Evolutionary conservation across 1,140 invertebrate species (phyloP), one percentile per base, ranked within the genome.

Genomic region (Leptinotarsa defecta): DNA sequence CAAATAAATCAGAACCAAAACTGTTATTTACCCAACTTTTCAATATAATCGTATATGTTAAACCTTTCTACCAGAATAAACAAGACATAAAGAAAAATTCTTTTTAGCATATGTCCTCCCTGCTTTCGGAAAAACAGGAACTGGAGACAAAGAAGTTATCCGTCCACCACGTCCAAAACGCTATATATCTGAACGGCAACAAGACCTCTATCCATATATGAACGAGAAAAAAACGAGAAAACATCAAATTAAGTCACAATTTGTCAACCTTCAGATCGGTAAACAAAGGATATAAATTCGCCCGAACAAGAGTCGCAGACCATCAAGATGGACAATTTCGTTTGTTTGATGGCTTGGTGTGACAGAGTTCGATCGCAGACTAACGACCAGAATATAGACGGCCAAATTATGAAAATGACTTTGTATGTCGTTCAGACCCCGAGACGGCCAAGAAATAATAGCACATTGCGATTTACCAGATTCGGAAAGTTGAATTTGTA

Each of bases 381-480:
- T 74, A 75, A 77, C 81, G 79, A 77, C 74, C 85, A 85, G 88
- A 88, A 88, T 88, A 88, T 87, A 88, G 87, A 88, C 87, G 86
- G 86, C 86, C 85, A 84, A 88, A 88, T 88, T 88, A 88, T 88
- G 87, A 88, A 88, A 88, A 88, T 88, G 85, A 87, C 86, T 69
- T 76, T 68, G 72, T 78, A 71, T 74, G 77, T 80, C 77, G 77
- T 73, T 78, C 77, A 70, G 71, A 62, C 74, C 72, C 48, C 52
- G 68, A 76, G 68, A 78, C 76, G 68, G 57, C 77, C 71, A 67
- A 67, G 49, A 67, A 78, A 22, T 34, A 65, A 65, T 34, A 20
- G 64, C 62, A 48, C 67, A 65, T 49, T 64, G 65, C 74, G 68
- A 69, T 68, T 68, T 48, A 68, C 65, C 65, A 43, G 43, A 24